Conservation (phyloP, 92 coral and sea anemone species). For the Porites lobata region DNA sequence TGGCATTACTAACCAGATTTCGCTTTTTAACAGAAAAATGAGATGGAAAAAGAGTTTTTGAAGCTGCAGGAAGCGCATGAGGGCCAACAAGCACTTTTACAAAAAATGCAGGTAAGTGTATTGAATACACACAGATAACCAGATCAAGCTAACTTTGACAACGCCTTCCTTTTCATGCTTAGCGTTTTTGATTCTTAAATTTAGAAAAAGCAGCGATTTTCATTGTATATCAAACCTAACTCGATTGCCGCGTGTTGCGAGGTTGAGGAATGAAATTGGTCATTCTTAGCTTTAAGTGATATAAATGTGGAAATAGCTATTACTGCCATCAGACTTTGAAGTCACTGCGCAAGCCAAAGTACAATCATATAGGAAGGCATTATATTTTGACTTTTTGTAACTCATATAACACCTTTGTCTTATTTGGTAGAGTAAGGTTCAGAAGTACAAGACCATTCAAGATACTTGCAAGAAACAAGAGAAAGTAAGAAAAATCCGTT, state of each 20-base stretch:
- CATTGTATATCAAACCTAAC: no score
- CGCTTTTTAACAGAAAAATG: constrained; percentile 84
- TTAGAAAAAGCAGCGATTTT: no score
- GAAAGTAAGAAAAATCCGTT: constrained; percentile 58
- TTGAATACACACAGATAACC: not conserved
- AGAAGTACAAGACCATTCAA: constrained; percentile 87
- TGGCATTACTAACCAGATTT: not conserved
- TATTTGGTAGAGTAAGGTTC: constrained; percentile 74
- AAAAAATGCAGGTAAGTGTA: constrained; percentile 85
- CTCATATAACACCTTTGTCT: not conserved
- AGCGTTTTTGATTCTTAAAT: no score
- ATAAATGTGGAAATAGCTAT: no score
- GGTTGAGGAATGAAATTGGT: no score
- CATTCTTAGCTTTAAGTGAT: no score
- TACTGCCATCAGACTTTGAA: no score
- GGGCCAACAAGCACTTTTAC: constrained; percentile 94
- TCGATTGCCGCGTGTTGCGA: no score
- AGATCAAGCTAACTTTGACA: no score
- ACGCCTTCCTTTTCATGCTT: no score
- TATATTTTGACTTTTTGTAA: not conserved
- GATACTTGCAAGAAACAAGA: constrained; percentile 98
- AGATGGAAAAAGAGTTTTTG: constrained; percentile 84
- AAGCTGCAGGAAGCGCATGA: constrained; percentile 94
- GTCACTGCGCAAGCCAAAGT: not conserved
- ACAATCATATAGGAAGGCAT: not conserved